Base-by-base conservation (phyloP, 2,888 invertebrate species). In the Archips crataeganus region DNA sequence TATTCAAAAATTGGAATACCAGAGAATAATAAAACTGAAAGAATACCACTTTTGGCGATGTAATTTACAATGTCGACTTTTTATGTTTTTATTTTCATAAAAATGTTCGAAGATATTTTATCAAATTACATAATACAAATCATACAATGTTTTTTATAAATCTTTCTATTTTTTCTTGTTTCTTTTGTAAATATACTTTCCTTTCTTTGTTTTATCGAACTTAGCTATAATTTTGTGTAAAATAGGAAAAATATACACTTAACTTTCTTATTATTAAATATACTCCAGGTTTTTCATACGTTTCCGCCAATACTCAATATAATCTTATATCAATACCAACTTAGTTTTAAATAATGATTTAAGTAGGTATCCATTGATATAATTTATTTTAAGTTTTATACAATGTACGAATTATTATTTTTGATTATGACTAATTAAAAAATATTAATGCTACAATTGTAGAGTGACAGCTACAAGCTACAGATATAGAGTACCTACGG, bases 221-320 rank as follows among this genome's bases (percentile, higher is more conserved):
- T 39, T 62, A 70, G 62, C n/a, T 54, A 45, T 63, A 57, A 32
- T 71, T 32, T 65, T 49, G 10, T 32, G 39, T 66, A 61, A 66
- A 67, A 32, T 57, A 32, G 57, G 10, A 57, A 57, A 57, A 15
- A 47, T 11, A 45, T 11, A 67, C n/a, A 11, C 1, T 49, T 63
- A 45, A 8, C 8, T 45, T 45, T 11, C 23, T 63, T 59, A 34
- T 23, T 34, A 51, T 36, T 34, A 36, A 54, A 54, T 32, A 45
- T 73, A 70, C 69, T 75, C 62, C 72, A 60, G 59, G 57, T 64
- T 72, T 67, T 62, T 72, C 39, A 70, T 71, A 64, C 57, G 70
- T 75, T 70, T 75, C 77, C 70, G 75, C 61, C 75, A 80, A 80
- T 79, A 81, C 78, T 78, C 78, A 78, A 79, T 70, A 42, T 73